These are phyloP conservation scores for Thamnaconus septentrionalis DNA, from an alignment of 2,113 vertebrate species.

Conservation along the genomic window DNA sequence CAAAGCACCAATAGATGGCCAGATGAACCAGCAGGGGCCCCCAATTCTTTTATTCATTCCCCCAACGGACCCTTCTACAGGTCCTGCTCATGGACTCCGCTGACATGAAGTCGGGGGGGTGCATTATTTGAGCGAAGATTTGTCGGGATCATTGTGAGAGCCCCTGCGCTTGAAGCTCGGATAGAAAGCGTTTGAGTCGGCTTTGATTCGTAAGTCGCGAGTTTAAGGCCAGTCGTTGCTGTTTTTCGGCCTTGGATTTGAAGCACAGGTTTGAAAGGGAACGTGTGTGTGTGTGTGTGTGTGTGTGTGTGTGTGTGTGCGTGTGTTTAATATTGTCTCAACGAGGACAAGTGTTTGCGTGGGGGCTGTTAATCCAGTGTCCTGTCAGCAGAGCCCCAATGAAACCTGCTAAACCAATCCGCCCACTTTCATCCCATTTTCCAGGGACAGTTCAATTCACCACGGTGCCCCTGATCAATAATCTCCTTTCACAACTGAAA, in stretches of 20 bases:
- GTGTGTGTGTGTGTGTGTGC: too few relatives aligned
- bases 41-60: slow-evolving; percentile 73
- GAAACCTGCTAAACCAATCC: slow-evolving; percentile 80
- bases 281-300: too few relatives aligned
- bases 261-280: too few relatives aligned
- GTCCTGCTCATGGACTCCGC: slow-evolving; percentile 52
- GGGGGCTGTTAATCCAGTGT: slow-evolving; percentile 73
- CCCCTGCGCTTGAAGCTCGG: too few relatives aligned
- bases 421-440: slow-evolving; percentile 85
- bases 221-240: too few relatives aligned
- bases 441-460: slow-evolving; percentile 84
- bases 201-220: too few relatives aligned
- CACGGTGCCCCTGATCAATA: slow-evolving; percentile 88
- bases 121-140: slow-evolving; percentile 5
- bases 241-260: too few relatives aligned
- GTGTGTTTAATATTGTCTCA: slow-evolving; percentile 15
- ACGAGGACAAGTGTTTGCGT: slow-evolving; percentile 44
- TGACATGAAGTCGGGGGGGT: slow-evolving; percentile 15
- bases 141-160: too few relatives aligned
- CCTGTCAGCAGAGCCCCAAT: slow-evolving; percentile 68
- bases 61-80: slow-evolving; percentile 64
- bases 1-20: slow-evolving; percentile 86
- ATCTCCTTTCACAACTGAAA: slow-evolving; percentile 89
- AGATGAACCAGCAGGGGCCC: slow-evolving; percentile 86
- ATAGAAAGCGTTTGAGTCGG: too few relatives aligned